Conservation (phyloP, 2,113 vertebrate genomes). For the Seriola aureovittata region DNA sequence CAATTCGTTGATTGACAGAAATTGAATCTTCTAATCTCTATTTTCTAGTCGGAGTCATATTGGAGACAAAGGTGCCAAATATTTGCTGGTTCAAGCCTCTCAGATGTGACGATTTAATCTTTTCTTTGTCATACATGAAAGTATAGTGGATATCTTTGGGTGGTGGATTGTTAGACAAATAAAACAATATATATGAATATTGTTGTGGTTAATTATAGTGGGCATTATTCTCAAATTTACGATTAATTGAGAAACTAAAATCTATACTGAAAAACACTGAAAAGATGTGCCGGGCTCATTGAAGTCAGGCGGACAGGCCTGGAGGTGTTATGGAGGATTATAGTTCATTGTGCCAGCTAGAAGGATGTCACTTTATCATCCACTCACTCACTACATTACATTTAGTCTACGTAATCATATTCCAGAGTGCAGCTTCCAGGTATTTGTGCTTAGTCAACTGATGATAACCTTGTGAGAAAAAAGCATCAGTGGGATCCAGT, state of each 20-base stretch:
- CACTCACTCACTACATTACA: background rate
- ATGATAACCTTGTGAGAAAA: background rate
- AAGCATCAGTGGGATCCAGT: background rate
- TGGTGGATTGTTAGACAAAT: background rate
- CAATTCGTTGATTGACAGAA: no score
- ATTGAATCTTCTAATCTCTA: no score
- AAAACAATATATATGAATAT: no score
- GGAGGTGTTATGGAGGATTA: background rate
- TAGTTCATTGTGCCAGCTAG: background rate
- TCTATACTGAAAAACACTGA: background rate
- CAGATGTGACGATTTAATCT: no score
- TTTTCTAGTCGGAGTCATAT: background rate
- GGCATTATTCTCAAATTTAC: no score
- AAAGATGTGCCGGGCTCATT: background rate
- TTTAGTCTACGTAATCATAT: background rate
- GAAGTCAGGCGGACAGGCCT: background rate
- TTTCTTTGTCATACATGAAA: no score
- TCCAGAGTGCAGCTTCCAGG: background rate
- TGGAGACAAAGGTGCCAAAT: no score
- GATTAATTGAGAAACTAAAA: no score
- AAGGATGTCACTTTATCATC: background rate
- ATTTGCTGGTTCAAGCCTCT: no score
- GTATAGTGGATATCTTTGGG: background rate
- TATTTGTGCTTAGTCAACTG: background rate
- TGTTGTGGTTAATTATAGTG: no score